These are phyloP conservation scores for Empidonax alnorum DNA, from an alignment of 2,113 vertebrate species.

Conservation along the genomic window DNA sequence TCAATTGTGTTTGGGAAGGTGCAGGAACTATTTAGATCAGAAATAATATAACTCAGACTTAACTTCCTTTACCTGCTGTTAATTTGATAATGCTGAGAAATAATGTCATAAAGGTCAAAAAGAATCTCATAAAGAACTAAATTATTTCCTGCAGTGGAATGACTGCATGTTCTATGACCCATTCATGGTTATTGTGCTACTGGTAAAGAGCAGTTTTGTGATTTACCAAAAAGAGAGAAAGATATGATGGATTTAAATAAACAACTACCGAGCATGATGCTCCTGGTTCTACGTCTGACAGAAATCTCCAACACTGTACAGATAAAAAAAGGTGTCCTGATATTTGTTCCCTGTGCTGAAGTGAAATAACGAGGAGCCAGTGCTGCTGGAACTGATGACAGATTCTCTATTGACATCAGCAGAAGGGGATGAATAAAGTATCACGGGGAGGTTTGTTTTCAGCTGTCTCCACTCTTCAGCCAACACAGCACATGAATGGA, in stretches of 20 bases:
- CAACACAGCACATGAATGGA: fast-evolving
- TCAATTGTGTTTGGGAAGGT: neutral
- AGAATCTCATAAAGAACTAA: neutral
- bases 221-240: neutral
- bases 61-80: neutral
- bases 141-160: neutral
- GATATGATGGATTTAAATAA: neutral
- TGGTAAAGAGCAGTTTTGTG: neutral
- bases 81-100: neutral
- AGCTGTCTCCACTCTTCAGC: neutral
- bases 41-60: neutral
- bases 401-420: neutral
- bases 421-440: neutral
- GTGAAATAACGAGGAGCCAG: neutral
- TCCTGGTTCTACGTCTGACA: neutral
- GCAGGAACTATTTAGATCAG: neutral
- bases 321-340: neutral
- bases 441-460: neutral
- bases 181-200: neutral
- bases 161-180: neutral
- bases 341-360: neutral
- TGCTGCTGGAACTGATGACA: neutral
- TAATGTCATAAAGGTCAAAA: neutral
- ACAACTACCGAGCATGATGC: neutral
- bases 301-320: neutral